Evolutionary conservation across 2,113 vertebrate genomes (phyloP), one percentile per base, ranked within the genome.

Genomic region (Pelusios castaneus): DNA sequence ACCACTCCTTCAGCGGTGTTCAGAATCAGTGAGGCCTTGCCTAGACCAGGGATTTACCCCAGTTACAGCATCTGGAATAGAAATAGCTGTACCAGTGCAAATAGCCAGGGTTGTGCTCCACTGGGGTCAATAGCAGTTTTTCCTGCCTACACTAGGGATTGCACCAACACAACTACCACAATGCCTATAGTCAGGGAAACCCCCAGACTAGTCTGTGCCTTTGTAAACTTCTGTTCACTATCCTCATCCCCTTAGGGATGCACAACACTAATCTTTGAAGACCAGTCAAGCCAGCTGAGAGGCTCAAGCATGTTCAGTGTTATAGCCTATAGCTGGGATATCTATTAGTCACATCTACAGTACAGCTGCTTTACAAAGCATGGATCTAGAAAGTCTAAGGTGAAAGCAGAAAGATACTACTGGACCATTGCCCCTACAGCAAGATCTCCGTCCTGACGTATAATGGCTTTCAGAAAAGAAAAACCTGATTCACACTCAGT

Each of bases 351-450:
- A 10, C 58, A 79, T 76, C 21, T 14, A 31, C 0, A 1, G 43
- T 19, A 82, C 41, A 1, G 0, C 5, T 82, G 1, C 5, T 77
- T 1, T 7, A 52, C 11, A 6, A 43, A 5, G 31, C 49, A 43
- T 60, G 8, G 43, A 2, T 7, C 43, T 16, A 47, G 43, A 76
- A 63, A 7, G 0, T 0, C 14, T 8, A 25, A 3, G 3, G 29
- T 80, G 47, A 58, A 79, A 88, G 49, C 22, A 86, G 6, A 2
- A 1, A 0, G 0, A 7, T 88, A 19, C 34, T 88, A 19, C 58
- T 84, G 25, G 49, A 91, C 16, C 0, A 0, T n/a, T 19, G 0
- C 0, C 67, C 22, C 41, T 45, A 7, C 73, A 16, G 73, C 22
- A 0, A 92, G 19, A 78, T 45, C 41, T 88, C 29, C 17, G 19